A percentile compares a stretch with the other conserved stretches of the same genome.
Conservation (phyloP, 2,797 vertebrate species). For the Babyrousa celebensis region DNA sequence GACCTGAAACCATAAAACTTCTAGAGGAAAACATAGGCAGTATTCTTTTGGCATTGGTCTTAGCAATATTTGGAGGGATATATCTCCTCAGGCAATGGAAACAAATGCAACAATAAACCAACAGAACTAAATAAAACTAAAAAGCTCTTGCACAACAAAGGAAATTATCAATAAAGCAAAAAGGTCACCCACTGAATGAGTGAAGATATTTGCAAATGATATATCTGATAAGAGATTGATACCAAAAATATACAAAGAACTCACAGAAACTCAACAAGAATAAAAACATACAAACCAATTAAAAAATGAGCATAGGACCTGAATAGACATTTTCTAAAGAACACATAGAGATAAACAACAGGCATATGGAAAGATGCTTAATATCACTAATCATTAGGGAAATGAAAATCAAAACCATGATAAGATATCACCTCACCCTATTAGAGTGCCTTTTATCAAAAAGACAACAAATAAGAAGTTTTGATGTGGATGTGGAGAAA, state of each 20-base stretch:
- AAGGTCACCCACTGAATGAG: background rate
- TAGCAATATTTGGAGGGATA: background rate
- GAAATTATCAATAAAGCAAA: background rate
- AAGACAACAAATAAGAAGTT: background rate
- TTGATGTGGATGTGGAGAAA: background rate
- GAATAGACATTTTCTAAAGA: background rate
- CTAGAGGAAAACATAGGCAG: background rate
- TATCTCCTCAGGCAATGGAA: background rate
- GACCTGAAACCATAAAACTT: background rate
- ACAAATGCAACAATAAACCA: background rate
- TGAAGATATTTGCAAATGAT: background rate
- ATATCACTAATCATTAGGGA: background rate
- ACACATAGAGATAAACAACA: background rate
- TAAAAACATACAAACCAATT: background rate
- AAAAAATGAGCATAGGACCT: background rate
- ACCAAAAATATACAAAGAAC: background rate
- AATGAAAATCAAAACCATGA: background rate
- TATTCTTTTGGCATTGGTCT: background rate
- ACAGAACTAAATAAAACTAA: background rate
- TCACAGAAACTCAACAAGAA: background rate
- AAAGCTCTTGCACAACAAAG: background rate
- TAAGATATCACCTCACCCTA: background rate
- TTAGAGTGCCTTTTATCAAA: background rate
- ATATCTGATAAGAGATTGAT: background rate
- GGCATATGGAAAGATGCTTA: background rate